A percentile compares a stretch with the other conserved stretches of the same genome.
phyloP scores from a whole-genome alignment of 2,113 vertebrate genomes.

The Syngnathoides biaculeatus region DNA sequence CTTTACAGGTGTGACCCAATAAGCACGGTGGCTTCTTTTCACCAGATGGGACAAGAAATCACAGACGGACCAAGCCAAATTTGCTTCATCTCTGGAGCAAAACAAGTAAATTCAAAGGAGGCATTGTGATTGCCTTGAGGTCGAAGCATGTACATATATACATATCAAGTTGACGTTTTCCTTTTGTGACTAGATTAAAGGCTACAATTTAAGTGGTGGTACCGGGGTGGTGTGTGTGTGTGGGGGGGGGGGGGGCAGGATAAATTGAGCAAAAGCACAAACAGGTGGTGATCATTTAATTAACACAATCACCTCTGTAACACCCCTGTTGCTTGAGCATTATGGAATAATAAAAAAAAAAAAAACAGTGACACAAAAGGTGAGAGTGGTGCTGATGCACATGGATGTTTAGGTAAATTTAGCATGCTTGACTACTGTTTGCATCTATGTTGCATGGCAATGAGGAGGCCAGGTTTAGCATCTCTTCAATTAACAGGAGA shows the following conservation, averaged over 20 bases:
- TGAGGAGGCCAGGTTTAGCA: slow-evolving; percentile 48
- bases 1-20: slow-evolving; percentile 70
- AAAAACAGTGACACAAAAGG: slow-evolving; percentile 37
- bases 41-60: slow-evolving; percentile 57
- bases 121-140: not conserved
- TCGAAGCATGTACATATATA: not conserved
- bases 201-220: slow-evolving; percentile 2
- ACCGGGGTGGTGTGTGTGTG: no score
- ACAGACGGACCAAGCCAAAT: slow-evolving; percentile 41
- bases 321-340: slow-evolving; percentile 22
- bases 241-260: not conserved
- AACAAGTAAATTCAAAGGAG: slow-evolving; percentile 1
- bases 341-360: slow-evolving; percentile 22
- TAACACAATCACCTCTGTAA: slow-evolving; percentile 16
- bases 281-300: slow-evolving; percentile 5
- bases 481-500: slow-evolving; percentile 71
- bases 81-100: slow-evolving; percentile 10
- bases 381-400: slow-evolving; percentile 35
- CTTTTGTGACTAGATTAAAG: not conserved
- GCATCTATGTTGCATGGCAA: slow-evolving; percentile 22
- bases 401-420: slow-evolving; percentile 35
- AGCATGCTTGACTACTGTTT: slow-evolving; percentile 25
- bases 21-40: slow-evolving; percentile 59
- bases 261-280: slow-evolving; percentile 1
- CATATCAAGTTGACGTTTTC: slow-evolving; percentile 6